Evolutionary conservation across 2,888 invertebrate species (phyloP).

Genomic region (Phalangium opilio): DNA sequence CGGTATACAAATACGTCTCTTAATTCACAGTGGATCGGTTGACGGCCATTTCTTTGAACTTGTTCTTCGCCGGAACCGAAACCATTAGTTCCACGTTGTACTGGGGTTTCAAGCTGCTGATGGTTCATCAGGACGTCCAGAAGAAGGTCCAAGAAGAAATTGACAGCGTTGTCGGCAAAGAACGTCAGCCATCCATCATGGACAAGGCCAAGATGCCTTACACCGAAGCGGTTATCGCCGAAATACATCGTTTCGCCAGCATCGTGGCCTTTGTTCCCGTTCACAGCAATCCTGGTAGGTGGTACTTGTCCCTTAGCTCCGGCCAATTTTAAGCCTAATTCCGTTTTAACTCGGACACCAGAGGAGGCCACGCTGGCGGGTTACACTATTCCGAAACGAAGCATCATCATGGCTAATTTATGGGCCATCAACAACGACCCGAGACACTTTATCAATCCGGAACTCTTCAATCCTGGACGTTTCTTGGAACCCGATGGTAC

Average conservation of each 20-base stretch:
- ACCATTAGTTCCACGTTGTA: neutral
- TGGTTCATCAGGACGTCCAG: neutral
- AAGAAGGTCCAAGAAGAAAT: neutral
- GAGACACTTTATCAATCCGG: slow-evolving; percentile 6
- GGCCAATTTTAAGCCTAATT: too few relatives aligned
- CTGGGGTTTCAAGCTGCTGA: neutral
- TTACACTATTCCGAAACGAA: slow-evolving; percentile 10
- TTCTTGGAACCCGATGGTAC: slow-evolving; percentile 8
- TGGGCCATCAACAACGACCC: slow-evolving; percentile 13
- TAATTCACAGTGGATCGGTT: neutral
- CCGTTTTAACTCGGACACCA: neutral
- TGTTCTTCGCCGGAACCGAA: slow-evolving; percentile 2
- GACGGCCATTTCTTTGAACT: neutral
- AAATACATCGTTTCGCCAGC: slow-evolving; percentile 2
- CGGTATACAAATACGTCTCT: too few relatives aligned
- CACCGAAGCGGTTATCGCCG: slow-evolving; percentile 2
- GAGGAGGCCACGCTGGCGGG: slow-evolving; percentile 12
- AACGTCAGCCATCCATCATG: neutral
- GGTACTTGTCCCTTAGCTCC: too few relatives aligned
- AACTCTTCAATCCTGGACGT: slow-evolving; percentile 7
- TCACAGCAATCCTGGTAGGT: neutral
- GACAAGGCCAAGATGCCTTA: slow-evolving; percentile 2
- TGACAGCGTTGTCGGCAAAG: neutral
- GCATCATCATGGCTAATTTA: slow-evolving; percentile 10
- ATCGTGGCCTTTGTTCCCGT: slow-evolving; percentile 3